Percentiles rank a stretch among this genome's conserved stretches.
phyloP scores from a whole-genome alignment of 2,888 invertebrate genomes.

The Polymixis lichenea region DNA sequence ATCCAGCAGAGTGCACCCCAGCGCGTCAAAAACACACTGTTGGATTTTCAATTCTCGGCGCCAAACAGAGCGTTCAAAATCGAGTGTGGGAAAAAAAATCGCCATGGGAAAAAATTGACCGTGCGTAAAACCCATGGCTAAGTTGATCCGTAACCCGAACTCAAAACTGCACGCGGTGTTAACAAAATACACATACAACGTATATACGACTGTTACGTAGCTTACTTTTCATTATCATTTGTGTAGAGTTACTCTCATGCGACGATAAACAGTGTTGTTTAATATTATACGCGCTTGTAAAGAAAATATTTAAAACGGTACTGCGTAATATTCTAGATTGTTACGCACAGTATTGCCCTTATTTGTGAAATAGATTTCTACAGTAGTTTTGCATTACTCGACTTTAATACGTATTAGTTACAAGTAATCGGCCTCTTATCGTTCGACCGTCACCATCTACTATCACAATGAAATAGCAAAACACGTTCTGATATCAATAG shows the following conservation, averaged over 20 bases:
- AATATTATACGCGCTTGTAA: constrained; percentile 51
- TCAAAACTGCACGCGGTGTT: constrained; percentile 15
- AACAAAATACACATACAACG: constrained; percentile 15
- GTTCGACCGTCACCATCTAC: constrained; percentile 74
- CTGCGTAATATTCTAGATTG: constrained; percentile 56
- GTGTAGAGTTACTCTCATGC: constrained; percentile 49
- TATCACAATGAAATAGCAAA: constrained; percentile 79
- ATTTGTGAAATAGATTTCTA: constrained; percentile 57
- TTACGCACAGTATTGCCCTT: constrained; percentile 42
- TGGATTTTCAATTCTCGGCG: too few relatives aligned
- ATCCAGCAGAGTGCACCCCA: too few relatives aligned
- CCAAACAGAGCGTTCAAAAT: too few relatives aligned
- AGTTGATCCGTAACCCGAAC: constrained; percentile 2
- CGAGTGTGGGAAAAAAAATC: too few relatives aligned
- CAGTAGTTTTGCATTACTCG: constrained; percentile 58
- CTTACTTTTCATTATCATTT: constrained; percentile 56
- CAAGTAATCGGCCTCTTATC: constrained; percentile 82
- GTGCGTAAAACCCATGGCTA: too few relatives aligned
- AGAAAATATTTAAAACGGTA: constrained; percentile 50
- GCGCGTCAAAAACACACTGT: too few relatives aligned
- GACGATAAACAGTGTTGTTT: constrained; percentile 55
- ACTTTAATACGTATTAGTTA: constrained; percentile 67
- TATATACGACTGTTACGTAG: constrained; percentile 27
- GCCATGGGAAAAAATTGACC: too few relatives aligned
- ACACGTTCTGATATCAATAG: constrained; percentile 67